These are phyloP conservation scores for Myodes glareolus DNA, from an alignment of 2,113 vertebrate species.

Conservation along the genomic window DNA sequence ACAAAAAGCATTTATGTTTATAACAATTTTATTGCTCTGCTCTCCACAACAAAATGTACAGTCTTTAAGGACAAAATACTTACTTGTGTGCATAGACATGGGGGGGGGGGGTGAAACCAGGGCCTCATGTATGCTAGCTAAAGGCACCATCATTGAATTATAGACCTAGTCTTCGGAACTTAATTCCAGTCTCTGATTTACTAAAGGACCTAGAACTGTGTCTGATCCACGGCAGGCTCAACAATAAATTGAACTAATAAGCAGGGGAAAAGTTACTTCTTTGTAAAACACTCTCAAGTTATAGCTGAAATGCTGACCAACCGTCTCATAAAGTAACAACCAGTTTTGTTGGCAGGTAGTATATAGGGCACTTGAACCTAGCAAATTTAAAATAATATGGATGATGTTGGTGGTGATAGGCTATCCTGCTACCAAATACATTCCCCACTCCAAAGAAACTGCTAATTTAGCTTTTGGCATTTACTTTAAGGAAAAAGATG, in stretches of 20 bases:
- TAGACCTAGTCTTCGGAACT: neutral
- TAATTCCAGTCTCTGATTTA: neutral
- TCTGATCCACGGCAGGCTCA: neutral
- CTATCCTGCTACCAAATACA: neutral
- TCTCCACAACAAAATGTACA: neutral
- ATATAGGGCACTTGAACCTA: neutral
- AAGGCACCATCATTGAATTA: neutral
- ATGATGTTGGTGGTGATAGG: neutral
- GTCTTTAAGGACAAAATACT: neutral
- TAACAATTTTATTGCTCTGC: neutral
- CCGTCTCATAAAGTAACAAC: neutral
- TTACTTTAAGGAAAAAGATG: constrained; percentile 9
- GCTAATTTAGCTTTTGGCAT: neutral
- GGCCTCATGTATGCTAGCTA: neutral
- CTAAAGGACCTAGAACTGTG: neutral
- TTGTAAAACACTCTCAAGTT: neutral
- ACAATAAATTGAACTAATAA: neutral
- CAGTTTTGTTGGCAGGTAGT: neutral
- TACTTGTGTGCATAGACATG: neutral
- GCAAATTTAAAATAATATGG: neutral
- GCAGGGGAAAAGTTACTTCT: neutral
- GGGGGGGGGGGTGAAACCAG: too few relatives aligned
- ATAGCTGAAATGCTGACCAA: neutral
- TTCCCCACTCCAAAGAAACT: neutral
- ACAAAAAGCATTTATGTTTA: neutral